Percentiles rank a stretch among this genome's conserved stretches.
Conservation (phyloP, 2,113 vertebrate species). For the Corythoichthys intestinalis region DNA sequence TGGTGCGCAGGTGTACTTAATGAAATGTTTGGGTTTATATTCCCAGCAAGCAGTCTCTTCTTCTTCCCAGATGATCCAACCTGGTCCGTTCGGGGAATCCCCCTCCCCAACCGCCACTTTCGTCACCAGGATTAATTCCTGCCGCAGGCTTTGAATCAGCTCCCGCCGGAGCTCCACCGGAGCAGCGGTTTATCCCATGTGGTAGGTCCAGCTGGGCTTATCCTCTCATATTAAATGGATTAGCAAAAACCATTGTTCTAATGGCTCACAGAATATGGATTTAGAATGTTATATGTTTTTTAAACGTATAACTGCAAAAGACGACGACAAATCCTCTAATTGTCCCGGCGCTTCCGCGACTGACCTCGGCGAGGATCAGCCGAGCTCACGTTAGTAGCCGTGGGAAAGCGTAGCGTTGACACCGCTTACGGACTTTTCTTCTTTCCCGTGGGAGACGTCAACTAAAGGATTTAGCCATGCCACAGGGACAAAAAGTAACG, state of each 20-base stretch:
- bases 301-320: constrained; percentile 13
- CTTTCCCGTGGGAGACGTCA: constrained; percentile 61
- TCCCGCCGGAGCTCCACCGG: constrained; percentile 26
- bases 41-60: neutral
- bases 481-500: constrained; percentile 9
- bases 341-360: constrained; percentile 11
- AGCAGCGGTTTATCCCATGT: constrained; percentile 51
- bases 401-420: constrained; percentile 66
- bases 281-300: constrained; percentile 20
- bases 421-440: constrained; percentile 43
- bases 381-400: constrained; percentile 35
- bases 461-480: constrained; percentile 45
- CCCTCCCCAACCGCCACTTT: constrained; percentile 14
- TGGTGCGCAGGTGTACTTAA: neutral
- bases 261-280: constrained; percentile 42
- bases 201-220: constrained; percentile 55
- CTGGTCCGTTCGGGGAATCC: constrained; percentile 35
- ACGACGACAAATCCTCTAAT: neutral
- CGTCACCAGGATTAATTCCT: constrained; percentile 41
- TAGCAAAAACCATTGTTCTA: constrained; percentile 49
- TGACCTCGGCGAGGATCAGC: constrained; percentile 27
- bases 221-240: constrained; percentile 68
- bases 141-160: constrained; percentile 37
- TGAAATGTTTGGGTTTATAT: neutral
- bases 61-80: constrained; percentile 19